Conservation (phyloP, 2,888 invertebrate genomes). For the Melanostoma scalare region DNA sequence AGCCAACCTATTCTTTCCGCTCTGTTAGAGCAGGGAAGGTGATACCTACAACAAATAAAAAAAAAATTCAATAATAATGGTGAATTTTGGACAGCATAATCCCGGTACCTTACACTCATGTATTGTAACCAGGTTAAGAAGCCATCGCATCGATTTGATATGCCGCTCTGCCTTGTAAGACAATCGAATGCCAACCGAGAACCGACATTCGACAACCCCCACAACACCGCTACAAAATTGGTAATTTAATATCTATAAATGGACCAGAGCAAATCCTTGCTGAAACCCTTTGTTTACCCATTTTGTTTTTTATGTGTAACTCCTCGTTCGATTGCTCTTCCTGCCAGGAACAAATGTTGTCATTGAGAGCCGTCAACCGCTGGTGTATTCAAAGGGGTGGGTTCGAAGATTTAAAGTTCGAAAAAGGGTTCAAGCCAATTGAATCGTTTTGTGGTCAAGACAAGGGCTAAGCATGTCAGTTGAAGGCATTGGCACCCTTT, state of each 20-base stretch:
- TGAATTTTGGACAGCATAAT: conserved; percentile 45
- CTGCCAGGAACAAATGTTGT: conserved; percentile 63
- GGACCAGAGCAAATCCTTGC: conserved; percentile 69
- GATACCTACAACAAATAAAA: conserved; percentile 20
- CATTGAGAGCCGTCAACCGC: conserved; percentile 71
- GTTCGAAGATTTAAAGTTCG: conserved; percentile 47
- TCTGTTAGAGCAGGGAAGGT: neutral
- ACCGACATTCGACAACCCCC: conserved; percentile 25
- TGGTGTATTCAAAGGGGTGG: conserved; percentile 49
- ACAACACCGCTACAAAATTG: conserved; percentile 37
- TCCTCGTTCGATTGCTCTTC: conserved; percentile 47
- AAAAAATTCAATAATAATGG: conserved; percentile 38
- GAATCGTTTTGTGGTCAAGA: conserved; percentile 72
- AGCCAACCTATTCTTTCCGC: conserved; percentile 19
- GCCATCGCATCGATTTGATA: conserved; percentile 47
- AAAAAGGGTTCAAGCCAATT: conserved; percentile 65
- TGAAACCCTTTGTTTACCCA: conserved; percentile 73
- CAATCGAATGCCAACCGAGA: conserved; percentile 46
- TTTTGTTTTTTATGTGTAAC: conserved; percentile 67
- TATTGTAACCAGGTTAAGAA: conserved; percentile 52
- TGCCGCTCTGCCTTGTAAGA: conserved; percentile 31
- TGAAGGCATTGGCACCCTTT: conserved; percentile 47
- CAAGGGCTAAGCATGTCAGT: conserved; percentile 36
- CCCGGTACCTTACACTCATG: conserved; percentile 41
- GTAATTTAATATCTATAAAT: conserved; percentile 73